Evolutionary conservation across 2,888 invertebrate genomes (phyloP).

Genomic region (Crocallis elinguaria): DNA sequence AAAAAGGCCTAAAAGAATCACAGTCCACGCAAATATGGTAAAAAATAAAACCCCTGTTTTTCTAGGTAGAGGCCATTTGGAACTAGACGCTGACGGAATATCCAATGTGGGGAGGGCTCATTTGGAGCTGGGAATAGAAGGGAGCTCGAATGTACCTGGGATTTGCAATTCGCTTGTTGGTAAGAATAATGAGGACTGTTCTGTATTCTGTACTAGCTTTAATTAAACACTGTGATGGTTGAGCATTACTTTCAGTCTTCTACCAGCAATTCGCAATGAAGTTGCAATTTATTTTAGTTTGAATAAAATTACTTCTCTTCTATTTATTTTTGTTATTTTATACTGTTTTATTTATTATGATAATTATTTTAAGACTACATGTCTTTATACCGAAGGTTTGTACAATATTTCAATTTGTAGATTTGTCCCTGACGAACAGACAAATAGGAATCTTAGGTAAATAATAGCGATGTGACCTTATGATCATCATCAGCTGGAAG

Average conservation of each 20-base stretch:
- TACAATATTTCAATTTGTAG: too few relatives aligned
- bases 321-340: too few relatives aligned
- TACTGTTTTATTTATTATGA: too few relatives aligned
- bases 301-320: too few relatives aligned
- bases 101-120: conserved; percentile 68
- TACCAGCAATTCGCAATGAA: neutral
- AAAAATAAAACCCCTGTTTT: conserved; percentile 27
- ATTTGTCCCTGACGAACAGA: too few relatives aligned
- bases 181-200: conserved; percentile 41
- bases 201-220: conserved; percentile 7
- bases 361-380: too few relatives aligned
- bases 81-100: conserved; percentile 65
- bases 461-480: too few relatives aligned
- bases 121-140: conserved; percentile 56
- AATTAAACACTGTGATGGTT: conserved; percentile 4
- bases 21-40: neutral
- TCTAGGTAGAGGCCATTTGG: conserved; percentile 62
- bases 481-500: too few relatives aligned
- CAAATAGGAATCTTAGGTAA: too few relatives aligned
- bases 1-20: conserved; percentile 7
- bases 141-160: conserved; percentile 58
- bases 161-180: conserved; percentile 60
- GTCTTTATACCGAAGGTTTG: too few relatives aligned
- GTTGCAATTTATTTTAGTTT: neutral
- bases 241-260: neutral